A percentile compares a stretch with the other conserved stretches of the same genome.
Conservation (phyloP, 2,113 vertebrate species). For the Craseonycteris thonglongyai region DNA sequence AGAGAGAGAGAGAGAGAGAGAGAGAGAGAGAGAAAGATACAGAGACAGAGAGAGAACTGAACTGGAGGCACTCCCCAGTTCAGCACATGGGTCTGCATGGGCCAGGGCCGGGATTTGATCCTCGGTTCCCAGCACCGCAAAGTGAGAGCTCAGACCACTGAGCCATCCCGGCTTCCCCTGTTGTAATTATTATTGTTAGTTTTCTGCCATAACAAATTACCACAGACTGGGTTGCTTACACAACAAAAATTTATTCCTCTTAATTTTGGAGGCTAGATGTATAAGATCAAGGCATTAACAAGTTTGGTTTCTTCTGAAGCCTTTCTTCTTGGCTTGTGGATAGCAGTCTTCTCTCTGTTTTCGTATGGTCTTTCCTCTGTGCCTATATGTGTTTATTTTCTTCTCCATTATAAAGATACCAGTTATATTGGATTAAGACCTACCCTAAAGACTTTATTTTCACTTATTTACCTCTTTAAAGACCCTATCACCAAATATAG, state of each 20-base stretch:
- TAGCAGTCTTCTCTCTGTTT: background rate
- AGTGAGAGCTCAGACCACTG: too few relatives aligned
- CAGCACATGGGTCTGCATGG: too few relatives aligned
- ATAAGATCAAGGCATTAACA: accelerated
- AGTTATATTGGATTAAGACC: too few relatives aligned
- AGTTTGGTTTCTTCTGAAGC: background rate
- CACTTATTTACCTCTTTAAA: background rate
- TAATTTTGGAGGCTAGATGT: background rate
- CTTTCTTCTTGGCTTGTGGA: background rate
- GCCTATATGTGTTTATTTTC: background rate
- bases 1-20: too few relatives aligned
- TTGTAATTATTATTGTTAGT: background rate
- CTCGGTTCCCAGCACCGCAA: too few relatives aligned
- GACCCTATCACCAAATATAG: background rate
- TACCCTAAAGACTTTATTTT: background rate
- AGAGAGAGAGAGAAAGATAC: too few relatives aligned
- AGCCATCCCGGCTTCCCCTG: too few relatives aligned
- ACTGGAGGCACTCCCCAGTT: too few relatives aligned
- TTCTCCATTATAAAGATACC: background rate
- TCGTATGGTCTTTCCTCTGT: background rate
- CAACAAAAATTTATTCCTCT: background rate
- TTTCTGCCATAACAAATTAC: background rate
- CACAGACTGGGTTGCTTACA: background rate
- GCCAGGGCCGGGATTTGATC: too few relatives aligned
- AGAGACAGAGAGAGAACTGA: too few relatives aligned